A percentile compares a stretch with the other conserved stretches of the same genome.
Conservation (phyloP, 2,113 vertebrate genomes). For the Pandion haliaetus region DNA sequence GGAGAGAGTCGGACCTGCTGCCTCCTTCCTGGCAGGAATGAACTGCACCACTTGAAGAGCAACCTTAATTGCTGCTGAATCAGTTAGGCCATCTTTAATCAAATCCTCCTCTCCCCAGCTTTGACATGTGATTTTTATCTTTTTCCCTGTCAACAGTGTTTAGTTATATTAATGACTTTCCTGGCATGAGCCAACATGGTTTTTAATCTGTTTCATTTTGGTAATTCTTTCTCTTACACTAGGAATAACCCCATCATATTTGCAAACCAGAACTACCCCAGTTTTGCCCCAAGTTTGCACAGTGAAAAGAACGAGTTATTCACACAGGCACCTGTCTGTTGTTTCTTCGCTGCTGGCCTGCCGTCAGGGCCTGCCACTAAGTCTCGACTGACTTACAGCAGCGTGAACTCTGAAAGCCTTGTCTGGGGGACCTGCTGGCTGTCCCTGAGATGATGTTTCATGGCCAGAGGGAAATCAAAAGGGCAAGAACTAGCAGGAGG, state of each 20-base stretch:
- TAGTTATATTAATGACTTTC: slow-evolving; percentile 37
- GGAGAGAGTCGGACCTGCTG: neutral
- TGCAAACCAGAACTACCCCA: neutral
- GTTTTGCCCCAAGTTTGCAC: neutral
- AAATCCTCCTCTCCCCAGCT: neutral
- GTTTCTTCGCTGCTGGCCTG: neutral
- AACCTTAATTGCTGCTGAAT: slow-evolving; percentile 22
- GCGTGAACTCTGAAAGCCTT: neutral
- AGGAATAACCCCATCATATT: neutral
- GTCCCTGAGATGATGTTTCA: neutral
- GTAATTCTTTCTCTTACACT: neutral
- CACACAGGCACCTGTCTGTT: neutral
- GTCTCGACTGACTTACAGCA: neutral
- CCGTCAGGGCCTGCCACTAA: neutral
- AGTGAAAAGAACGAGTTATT: neutral
- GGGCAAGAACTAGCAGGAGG: neutral
- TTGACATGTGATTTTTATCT: slow-evolving; percentile 52
- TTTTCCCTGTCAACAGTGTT: slow-evolving; percentile 8
- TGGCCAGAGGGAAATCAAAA: neutral
- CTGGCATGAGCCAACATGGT: neutral
- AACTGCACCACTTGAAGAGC: neutral
- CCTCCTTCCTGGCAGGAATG: slow-evolving; percentile 2
- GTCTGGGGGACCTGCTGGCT: neutral
- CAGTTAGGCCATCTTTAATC: slow-evolving; percentile 39
- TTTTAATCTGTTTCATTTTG: slow-evolving; percentile 16